Conservation (phyloP, 2,797 vertebrate genomes). For the Lepidocolaptes lacrymiger region DNA sequence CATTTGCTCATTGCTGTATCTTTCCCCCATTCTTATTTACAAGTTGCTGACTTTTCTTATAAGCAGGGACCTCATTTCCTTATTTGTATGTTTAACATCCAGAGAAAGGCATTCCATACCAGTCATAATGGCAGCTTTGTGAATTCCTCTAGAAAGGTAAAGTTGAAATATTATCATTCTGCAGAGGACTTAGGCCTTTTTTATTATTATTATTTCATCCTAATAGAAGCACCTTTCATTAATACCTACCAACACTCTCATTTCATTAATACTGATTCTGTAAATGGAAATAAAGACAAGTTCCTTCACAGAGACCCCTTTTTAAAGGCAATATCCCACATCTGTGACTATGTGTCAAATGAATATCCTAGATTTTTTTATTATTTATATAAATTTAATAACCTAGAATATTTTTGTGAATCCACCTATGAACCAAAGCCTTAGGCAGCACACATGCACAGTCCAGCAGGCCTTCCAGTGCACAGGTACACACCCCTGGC, state of each 20-base stretch:
- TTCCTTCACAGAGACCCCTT: neutral
- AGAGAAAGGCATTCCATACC: neutral
- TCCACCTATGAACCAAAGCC: neutral
- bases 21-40: neutral
- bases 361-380: neutral
- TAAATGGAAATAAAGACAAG: conserved; percentile 22
- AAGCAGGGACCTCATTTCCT: neutral
- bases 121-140: neutral
- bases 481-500: fast-evolving
- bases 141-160: neutral
- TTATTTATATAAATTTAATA: too few species aligned
- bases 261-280: neutral
- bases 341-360: neutral
- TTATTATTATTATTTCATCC: neutral
- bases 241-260: neutral
- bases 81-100: neutral
- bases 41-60: neutral
- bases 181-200: neutral
- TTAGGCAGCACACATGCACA: neutral
- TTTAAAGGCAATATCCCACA: neutral
- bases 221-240: neutral
- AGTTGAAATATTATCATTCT: neutral
- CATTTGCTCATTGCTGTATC: neutral
- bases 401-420: neutral
- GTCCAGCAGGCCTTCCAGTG: neutral